Evolutionary conservation across 2,797 vertebrate species (phyloP).

Genomic region (Picus viridis): DNA sequence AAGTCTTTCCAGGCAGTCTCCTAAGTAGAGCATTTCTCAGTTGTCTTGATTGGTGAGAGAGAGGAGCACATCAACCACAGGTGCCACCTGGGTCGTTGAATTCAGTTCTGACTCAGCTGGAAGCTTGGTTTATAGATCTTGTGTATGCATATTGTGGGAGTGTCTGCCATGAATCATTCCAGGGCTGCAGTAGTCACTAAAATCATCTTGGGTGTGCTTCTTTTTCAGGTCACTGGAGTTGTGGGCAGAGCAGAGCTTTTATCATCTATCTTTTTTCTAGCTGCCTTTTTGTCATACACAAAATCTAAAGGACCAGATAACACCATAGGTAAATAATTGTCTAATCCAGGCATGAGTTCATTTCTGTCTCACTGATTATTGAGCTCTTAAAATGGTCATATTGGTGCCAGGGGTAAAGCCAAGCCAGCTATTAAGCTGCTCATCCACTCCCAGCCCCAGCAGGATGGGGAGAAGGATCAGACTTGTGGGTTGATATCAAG

Average conservation of each 20-base stretch:
- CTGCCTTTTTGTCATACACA: slow-evolving; percentile 95
- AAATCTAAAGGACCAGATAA: slow-evolving; percentile 92
- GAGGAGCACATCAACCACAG: too few relatives aligned
- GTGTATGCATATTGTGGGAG: background rate
- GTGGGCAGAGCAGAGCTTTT: slow-evolving; percentile 97
- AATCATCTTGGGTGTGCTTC: background rate
- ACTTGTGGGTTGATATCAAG: background rate
- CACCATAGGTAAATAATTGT: slow-evolving; percentile 88
- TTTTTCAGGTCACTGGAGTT: slow-evolving; percentile 92
- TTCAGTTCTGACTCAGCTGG: background rate
- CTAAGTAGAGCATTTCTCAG: background rate
- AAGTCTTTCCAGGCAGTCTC: background rate
- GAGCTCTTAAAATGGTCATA: background rate
- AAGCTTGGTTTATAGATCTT: background rate
- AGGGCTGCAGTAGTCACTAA: background rate
- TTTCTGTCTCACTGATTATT: background rate
- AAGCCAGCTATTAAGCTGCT: background rate
- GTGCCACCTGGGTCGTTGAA: background rate
- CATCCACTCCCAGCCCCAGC: background rate
- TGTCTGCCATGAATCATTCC: background rate
- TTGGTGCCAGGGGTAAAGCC: background rate
- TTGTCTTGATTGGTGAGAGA: background rate
- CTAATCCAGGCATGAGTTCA: background rate
- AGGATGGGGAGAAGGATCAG: background rate
- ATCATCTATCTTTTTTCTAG: slow-evolving; percentile 96